Conservation (phyloP, 2,113 vertebrate genomes). For the Bettongia penicillata region DNA sequence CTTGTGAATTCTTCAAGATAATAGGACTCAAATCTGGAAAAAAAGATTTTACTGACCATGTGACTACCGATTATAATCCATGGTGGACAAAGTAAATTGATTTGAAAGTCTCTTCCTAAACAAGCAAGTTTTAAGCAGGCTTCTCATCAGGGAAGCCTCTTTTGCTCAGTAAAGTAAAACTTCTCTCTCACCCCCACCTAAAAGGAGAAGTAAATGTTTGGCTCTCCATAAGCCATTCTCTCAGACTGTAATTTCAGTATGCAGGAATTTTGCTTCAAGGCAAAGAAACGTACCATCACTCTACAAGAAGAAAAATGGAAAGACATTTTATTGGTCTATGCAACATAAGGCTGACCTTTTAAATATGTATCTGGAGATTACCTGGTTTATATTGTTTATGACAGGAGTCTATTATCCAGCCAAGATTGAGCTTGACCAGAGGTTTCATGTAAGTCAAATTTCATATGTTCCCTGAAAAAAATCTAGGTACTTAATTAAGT, state of each 20-base stretch:
- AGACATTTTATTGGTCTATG: background rate
- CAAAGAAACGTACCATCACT: background rate
- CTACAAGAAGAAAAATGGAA: constrained; percentile 19
- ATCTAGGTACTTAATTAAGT: constrained; percentile 50
- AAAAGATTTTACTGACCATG: background rate
- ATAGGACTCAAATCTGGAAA: background rate
- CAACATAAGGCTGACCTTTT: constrained; percentile 46
- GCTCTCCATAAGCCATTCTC: background rate
- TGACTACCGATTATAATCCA: background rate
- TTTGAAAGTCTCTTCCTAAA: constrained; percentile 15
- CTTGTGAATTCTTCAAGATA: background rate
- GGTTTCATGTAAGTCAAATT: constrained; percentile 35
- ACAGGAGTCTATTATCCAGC: background rate
- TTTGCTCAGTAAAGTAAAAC: constrained; percentile 21
- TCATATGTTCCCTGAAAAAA: constrained; percentile 52
- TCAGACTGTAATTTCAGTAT: background rate
- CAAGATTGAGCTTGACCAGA: constrained; percentile 18
- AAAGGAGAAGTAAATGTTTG: background rate
- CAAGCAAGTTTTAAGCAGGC: background rate
- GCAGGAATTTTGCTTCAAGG: background rate
- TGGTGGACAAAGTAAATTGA: constrained; percentile 11
- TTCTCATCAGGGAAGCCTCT: constrained; percentile 5
- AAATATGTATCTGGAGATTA: constrained; percentile 55
- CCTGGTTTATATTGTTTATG: constrained; percentile 32
- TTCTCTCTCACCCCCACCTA: background rate